These are phyloP conservation scores for Ophonus ardosiacus DNA, from an alignment of 2,888 invertebrate species.

Conservation along the genomic window DNA sequence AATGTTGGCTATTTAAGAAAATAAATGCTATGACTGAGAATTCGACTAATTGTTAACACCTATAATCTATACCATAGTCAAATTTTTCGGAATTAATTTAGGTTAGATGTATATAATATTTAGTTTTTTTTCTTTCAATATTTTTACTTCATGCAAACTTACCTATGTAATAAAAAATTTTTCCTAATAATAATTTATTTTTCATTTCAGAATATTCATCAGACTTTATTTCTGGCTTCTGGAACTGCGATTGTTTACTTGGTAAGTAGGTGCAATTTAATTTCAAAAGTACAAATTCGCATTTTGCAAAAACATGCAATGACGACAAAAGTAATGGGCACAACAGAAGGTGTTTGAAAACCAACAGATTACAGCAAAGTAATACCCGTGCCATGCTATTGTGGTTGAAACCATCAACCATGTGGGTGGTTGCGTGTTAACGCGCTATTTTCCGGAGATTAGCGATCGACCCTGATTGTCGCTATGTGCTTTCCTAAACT, in stretches of 20 bases:
- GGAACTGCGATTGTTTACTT: neutral
- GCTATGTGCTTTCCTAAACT: constrained; percentile 27
- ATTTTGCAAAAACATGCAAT: neutral
- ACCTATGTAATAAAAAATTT: no score
- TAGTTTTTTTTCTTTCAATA: no score
- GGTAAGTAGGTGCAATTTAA: neutral
- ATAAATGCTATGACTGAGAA: no score
- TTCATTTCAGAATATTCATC: neutral
- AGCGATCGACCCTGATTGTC: constrained; percentile 42
- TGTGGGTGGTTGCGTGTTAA: constrained; percentile 60
- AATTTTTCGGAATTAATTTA: no score
- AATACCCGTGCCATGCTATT: constrained; percentile 9
- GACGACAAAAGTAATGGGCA: neutral
- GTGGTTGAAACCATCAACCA: constrained; percentile 18
- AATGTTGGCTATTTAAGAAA: no score
- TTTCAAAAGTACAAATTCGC: neutral
- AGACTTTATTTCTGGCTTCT: no score
- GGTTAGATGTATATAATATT: no score
- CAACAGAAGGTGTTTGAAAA: neutral
- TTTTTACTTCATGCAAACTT: no score
- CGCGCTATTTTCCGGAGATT: constrained; percentile 53
- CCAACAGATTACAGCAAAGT: neutral
- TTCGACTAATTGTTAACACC: no score
- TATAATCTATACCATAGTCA: no score
- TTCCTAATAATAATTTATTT: neutral